Evolutionary conservation across 2,888 invertebrate genomes (phyloP).

Genomic region (Calliopum simillimum): DNA sequence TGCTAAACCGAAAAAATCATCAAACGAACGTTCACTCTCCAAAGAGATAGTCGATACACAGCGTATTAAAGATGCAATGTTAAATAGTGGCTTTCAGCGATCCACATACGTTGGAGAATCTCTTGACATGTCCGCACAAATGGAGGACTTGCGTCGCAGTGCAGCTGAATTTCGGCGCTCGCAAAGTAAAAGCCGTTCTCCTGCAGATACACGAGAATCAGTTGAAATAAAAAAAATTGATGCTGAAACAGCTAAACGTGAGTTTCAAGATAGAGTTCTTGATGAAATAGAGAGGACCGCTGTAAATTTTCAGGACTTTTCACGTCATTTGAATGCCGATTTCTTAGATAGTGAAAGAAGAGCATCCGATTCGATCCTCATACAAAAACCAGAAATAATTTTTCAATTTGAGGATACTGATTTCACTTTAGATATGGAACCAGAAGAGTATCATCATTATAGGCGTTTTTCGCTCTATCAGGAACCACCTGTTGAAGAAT

Average conservation of each 20-base stretch:
- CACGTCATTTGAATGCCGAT: slow-evolving; percentile 53
- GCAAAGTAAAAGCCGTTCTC: slow-evolving; percentile 62
- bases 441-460: slow-evolving; percentile 66
- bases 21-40: slow-evolving; percentile 48
- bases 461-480: slow-evolving; percentile 63
- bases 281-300: slow-evolving; percentile 57
- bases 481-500: slow-evolving; percentile 61
- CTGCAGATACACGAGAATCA: slow-evolving; percentile 46
- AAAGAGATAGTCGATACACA: slow-evolving; percentile 51
- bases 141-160: slow-evolving; percentile 58
- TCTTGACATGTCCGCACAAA: slow-evolving; percentile 51
- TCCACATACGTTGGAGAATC: slow-evolving; percentile 53
- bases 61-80: slow-evolving; percentile 50
- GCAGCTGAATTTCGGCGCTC: slow-evolving; percentile 61
- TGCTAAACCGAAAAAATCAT: slow-evolving; percentile 50
- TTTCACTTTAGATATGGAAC: slow-evolving; percentile 54
- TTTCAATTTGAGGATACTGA: slow-evolving; percentile 51
- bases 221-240: slow-evolving; percentile 51
- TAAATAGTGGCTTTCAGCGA: slow-evolving; percentile 48
- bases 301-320: slow-evolving; percentile 59
- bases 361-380: slow-evolving; percentile 63
- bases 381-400: slow-evolving; percentile 54
- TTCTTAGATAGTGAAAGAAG: slow-evolving; percentile 62
- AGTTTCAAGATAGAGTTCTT: slow-evolving; percentile 57
- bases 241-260: slow-evolving; percentile 50